Conservation (phyloP, 2,888 invertebrate genomes). For the Norana najaformis region DNA sequence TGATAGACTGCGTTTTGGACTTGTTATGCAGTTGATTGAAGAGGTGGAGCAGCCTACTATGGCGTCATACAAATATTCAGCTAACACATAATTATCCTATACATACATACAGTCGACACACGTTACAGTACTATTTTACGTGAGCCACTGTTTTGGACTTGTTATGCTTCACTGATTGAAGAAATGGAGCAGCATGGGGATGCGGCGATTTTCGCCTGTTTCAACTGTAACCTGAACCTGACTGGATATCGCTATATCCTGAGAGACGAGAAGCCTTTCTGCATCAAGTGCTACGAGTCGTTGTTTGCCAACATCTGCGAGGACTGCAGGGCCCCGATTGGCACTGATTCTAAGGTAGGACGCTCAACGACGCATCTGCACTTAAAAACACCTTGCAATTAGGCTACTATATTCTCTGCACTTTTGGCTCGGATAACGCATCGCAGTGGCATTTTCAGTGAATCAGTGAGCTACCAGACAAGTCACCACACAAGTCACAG, state of each 20-base stretch:
- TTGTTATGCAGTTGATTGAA: no score
- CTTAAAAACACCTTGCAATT: no score
- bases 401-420: no score
- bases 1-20: no score
- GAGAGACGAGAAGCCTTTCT: slow-evolving; percentile 97
- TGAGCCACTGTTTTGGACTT: background rate
- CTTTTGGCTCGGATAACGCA: no score
- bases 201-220: slow-evolving; percentile 72
- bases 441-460: no score
- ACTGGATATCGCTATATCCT: slow-evolving; percentile 96
- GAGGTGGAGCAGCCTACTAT: background rate
- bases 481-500: no score
- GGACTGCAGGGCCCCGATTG: slow-evolving; percentile 93
- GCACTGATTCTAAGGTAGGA: slow-evolving; percentile 77
- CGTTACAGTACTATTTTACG: background rate
- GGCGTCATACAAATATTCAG: background rate
- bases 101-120: background rate
- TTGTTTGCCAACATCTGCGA: slow-evolving; percentile 98
- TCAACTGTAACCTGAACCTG: slow-evolving; percentile 65
- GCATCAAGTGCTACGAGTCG: slow-evolving; percentile 99
- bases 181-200: slow-evolving; percentile 1
- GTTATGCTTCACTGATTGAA: background rate
- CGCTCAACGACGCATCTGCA: no score
- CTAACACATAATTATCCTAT: background rate
- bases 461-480: no score